These are phyloP conservation scores for Helostoma temminkii DNA, from an alignment of 2,797 vertebrate genomes.

Conservation along the genomic window DNA sequence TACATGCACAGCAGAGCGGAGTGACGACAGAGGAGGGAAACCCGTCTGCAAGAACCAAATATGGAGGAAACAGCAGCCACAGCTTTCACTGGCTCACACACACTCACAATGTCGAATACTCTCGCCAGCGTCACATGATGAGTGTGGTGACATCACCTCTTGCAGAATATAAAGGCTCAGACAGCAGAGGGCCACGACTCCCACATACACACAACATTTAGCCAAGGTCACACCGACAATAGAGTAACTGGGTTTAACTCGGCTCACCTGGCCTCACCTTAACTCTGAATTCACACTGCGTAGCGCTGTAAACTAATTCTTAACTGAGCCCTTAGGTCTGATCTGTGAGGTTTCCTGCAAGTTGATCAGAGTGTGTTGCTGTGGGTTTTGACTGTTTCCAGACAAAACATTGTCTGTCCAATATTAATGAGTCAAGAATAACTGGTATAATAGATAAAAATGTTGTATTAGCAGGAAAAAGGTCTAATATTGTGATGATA, in stretches of 20 bases:
- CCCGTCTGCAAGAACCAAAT: slow-evolving; percentile 69
- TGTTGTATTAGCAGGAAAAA: background rate
- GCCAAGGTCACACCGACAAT: slow-evolving; percentile 4
- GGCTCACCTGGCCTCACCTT: background rate
- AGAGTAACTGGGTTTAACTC: background rate
- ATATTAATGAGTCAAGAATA: background rate
- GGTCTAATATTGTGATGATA: too few species aligned
- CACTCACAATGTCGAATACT: slow-evolving; percentile 18
- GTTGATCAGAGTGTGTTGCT: background rate
- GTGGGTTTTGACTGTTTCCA: background rate
- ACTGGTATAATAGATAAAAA: background rate
- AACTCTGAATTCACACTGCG: background rate
- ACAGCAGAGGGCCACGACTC: slow-evolving; percentile 8
- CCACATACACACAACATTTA: background rate
- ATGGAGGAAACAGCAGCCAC: slow-evolving; percentile 68
- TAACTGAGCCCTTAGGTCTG: background rate
- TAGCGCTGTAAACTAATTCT: background rate
- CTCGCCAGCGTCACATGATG: slow-evolving; percentile 42
- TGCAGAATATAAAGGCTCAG: slow-evolving; percentile 39
- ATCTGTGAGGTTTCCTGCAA: background rate
- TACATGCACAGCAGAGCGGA: slow-evolving; percentile 5
- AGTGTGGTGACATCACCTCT: slow-evolving; percentile 57
- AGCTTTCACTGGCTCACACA: background rate
- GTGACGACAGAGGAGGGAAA: slow-evolving; percentile 48
- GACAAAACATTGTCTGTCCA: background rate